Evolutionary conservation across 2,113 vertebrate genomes (phyloP).

Genomic region (Monopterus albus): DNA sequence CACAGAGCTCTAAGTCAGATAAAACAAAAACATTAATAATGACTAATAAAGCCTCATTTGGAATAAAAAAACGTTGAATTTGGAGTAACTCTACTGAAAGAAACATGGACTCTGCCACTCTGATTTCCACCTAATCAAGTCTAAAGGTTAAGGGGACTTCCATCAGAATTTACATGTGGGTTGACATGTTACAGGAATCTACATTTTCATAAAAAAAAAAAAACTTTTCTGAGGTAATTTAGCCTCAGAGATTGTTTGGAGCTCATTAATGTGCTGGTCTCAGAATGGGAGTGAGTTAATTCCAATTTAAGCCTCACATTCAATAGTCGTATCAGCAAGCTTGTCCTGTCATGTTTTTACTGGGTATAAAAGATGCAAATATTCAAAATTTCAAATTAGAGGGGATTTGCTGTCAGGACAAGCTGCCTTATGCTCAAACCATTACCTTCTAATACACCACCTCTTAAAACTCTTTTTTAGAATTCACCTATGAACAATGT

Average conservation of each 20-base stretch:
- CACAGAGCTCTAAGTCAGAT: slow-evolving; percentile 23
- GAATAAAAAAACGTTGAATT: slow-evolving; percentile 19
- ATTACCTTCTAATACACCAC: too few species aligned
- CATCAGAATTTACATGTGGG: background rate
- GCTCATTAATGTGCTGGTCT: too few species aligned
- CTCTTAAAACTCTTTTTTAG: too few species aligned
- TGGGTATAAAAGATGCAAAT: too few species aligned
- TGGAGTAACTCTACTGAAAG: background rate
- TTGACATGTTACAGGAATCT: slow-evolving; percentile 19
- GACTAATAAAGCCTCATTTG: slow-evolving; percentile 40
- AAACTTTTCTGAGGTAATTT: background rate
- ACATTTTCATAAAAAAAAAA: background rate
- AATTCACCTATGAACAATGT: too few species aligned
- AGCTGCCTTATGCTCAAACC: too few species aligned
- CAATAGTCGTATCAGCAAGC: too few species aligned
- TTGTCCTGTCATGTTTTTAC: too few species aligned
- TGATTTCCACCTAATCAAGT: background rate
- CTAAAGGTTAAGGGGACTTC: slow-evolving; percentile 41
- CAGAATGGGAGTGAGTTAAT: too few species aligned
- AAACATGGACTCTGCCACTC: background rate
- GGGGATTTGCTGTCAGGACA: too few species aligned
- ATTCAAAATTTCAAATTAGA: too few species aligned
- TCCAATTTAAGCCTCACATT: too few species aligned
- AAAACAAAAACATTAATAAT: slow-evolving; percentile 36
- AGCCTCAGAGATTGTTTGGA: background rate